Evolutionary conservation across 2,113 vertebrate genomes (phyloP).

Genomic region (Lamprologus sp.): DNA sequence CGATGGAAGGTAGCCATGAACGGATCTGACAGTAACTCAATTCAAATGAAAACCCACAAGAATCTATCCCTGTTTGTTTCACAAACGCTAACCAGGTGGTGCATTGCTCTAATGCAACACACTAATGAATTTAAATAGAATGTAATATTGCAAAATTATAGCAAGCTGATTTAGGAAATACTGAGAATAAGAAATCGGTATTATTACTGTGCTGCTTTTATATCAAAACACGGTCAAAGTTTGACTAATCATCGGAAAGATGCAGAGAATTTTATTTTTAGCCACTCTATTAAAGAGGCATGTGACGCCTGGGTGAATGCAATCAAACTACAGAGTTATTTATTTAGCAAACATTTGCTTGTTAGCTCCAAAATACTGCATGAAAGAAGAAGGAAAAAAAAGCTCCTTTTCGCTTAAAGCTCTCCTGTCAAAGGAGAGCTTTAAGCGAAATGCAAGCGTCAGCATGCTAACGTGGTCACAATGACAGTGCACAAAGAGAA

Average conservation of each 20-base stretch:
- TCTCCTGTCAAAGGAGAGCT: background rate
- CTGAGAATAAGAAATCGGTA: background rate
- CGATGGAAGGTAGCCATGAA: background rate
- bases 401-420: background rate
- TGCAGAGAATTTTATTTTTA: background rate
- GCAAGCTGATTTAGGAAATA: background rate
- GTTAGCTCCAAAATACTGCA: background rate
- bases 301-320: background rate
- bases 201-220: background rate
- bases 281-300: background rate
- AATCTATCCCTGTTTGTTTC: background rate
- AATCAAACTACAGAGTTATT: background rate
- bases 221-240: background rate
- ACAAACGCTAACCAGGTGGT: background rate
- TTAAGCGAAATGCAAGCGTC: background rate
- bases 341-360: background rate
- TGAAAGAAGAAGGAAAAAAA: background rate
- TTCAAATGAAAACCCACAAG: background rate
- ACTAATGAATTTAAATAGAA: background rate
- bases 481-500: background rate
- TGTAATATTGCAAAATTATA: background rate
- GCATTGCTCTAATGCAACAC: background rate
- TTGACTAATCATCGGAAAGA: background rate
- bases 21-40: background rate
- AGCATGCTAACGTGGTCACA: background rate